Evolutionary conservation across 2,888 invertebrate species (phyloP).

Genomic region (Aphrophora alni): DNA sequence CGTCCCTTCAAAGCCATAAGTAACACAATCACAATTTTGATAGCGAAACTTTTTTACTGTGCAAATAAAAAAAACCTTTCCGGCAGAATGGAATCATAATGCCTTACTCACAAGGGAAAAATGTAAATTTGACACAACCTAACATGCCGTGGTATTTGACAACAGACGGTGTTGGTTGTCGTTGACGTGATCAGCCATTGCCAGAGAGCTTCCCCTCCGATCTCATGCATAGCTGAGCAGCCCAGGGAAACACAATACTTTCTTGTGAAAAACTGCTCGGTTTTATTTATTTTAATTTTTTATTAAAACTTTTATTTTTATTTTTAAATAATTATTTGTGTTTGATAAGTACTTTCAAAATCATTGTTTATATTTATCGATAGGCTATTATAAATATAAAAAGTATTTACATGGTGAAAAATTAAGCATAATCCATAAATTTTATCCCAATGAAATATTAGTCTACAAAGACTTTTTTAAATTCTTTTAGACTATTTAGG

Average conservation of each 20-base stretch:
- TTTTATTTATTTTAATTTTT: no score
- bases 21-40: not conserved
- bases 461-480: no score
- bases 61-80: not conserved
- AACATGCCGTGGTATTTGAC: conserved; percentile 17
- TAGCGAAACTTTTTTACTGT: not conserved
- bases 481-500: no score
- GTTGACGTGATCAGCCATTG: conserved; percentile 23
- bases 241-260: conserved; percentile 29
- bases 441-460: no score
- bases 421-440: no score
- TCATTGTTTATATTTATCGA: no score
- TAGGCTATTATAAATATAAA: no score
- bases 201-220: conserved; percentile 37
- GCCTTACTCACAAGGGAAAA: conserved; percentile 18
- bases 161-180: conserved; percentile 32
- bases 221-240: conserved; percentile 39
- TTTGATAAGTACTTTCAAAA: no score
- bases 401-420: no score
- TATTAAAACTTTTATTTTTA: no score
- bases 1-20: not conserved
- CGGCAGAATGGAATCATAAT: not conserved
- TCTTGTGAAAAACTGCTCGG: not conserved
- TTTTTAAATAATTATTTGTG: no score
- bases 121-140: conserved; percentile 18